phyloP scores from a whole-genome alignment of 2,113 vertebrate genomes.

The Solenodon paradoxus region DNA sequence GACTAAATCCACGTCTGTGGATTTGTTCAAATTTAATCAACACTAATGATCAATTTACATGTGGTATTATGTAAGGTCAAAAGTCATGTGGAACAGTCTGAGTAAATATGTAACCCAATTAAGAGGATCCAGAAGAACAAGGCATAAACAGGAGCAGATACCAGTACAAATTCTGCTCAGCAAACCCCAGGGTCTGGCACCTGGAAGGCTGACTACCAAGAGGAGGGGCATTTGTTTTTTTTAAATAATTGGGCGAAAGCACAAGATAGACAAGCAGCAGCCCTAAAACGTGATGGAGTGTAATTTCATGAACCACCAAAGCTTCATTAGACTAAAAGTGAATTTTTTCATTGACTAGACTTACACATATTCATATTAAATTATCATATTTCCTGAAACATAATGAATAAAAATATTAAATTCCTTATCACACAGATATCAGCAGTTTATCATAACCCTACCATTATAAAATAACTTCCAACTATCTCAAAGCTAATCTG shows the following conservation, averaged over 20 bases:
- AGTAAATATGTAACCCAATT: background rate
- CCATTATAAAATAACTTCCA: background rate
- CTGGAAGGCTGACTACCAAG: background rate
- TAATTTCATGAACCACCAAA: background rate
- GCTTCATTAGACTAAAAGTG: background rate
- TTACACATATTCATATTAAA: constrained; percentile 19
- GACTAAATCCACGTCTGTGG: background rate
- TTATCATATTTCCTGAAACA: background rate
- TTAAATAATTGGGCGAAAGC: background rate
- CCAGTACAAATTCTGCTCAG: background rate
- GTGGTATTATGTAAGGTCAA: background rate
- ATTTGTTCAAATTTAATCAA: background rate
- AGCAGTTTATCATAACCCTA: background rate
- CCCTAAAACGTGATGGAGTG: background rate
- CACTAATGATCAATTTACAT: background rate
- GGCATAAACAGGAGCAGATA: background rate
- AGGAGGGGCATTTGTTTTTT: background rate
- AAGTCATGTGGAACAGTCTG: background rate
- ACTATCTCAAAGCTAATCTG: background rate
- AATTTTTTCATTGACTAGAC: background rate
- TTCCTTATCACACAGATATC: background rate
- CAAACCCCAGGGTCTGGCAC: background rate
- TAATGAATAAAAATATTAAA: background rate
- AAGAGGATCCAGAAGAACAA: background rate
- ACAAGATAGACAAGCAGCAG: background rate